phyloP scores from a whole-genome alignment of 92 coral and sea anemone genomes.

The Nematostella vectensis region DNA sequence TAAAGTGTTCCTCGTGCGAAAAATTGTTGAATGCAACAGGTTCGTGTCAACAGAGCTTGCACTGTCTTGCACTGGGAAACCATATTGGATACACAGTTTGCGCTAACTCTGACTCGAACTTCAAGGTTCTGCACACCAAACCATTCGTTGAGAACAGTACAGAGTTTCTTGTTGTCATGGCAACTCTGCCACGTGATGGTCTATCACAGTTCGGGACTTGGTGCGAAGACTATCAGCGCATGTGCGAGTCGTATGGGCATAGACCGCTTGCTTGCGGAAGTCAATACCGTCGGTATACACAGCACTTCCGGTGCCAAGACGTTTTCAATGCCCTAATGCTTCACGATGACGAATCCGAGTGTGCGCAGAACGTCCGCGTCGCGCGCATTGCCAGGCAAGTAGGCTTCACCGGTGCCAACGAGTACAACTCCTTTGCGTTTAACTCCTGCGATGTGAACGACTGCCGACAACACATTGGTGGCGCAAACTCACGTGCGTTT shows the following conservation, averaged over 20 bases:
- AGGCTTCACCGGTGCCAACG: slow-evolving; percentile 30
- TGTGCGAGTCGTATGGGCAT: slow-evolving; percentile 37
- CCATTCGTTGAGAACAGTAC: slow-evolving; percentile 5
- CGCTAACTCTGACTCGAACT: slow-evolving; percentile 26
- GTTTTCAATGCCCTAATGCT: slow-evolving; percentile 43
- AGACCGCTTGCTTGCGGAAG: slow-evolving; percentile 41
- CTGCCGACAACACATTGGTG: slow-evolving; percentile 20
- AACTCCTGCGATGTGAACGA: slow-evolving; percentile 27
- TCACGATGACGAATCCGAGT: slow-evolving; percentile 10
- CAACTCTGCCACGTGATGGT: slow-evolving; percentile 25
- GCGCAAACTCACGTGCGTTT: slow-evolving; percentile 11
- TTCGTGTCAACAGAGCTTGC: too few relatives aligned
- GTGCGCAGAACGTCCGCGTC: slow-evolving; percentile 36
- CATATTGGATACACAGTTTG: slow-evolving; percentile 44
- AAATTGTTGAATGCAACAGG: too few relatives aligned
- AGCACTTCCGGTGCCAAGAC: slow-evolving; percentile 34
- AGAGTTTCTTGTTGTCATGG: slow-evolving; percentile 33
- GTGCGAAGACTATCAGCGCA: slow-evolving; percentile 39
- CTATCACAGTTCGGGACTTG: slow-evolving; percentile 26
- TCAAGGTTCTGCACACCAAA: slow-evolving; percentile 25
- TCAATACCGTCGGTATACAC: slow-evolving; percentile 5
- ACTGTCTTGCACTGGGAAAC: too few relatives aligned
- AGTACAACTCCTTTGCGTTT: slow-evolving; percentile 41
- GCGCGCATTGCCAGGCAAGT: slow-evolving; percentile 31
- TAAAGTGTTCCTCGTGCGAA: too few relatives aligned